These are phyloP conservation scores for Psettodes erumei DNA, from an alignment of 2,113 vertebrate species.

Conservation along the genomic window DNA sequence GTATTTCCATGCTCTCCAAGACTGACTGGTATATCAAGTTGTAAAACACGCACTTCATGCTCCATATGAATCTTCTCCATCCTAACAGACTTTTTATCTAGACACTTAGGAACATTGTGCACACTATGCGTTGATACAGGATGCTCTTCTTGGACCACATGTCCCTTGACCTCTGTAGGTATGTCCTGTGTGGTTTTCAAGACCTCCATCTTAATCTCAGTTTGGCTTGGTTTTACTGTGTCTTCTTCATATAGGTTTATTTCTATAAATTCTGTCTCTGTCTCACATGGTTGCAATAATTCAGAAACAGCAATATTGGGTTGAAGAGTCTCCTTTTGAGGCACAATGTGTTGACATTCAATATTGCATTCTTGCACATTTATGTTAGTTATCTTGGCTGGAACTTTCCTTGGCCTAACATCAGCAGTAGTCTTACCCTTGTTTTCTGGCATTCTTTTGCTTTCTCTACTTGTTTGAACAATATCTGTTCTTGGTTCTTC, in stretches of 20 bases:
- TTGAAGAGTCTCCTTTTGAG: not conserved
- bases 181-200: not conserved
- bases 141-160: not conserved
- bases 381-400: not conserved
- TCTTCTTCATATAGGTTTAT: constrained; percentile 11
- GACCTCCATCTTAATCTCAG: not conserved
- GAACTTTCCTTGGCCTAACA: not conserved
- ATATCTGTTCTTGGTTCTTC: not conserved
- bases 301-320: not conserved
- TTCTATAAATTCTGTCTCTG: constrained; percentile 20
- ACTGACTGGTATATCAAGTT: accelerated
- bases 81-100: not conserved
- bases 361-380: not conserved
- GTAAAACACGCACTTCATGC: not conserved
- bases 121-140: not conserved
- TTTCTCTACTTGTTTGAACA: constrained; percentile 2
- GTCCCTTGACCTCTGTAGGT: not conserved
- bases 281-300: not conserved
- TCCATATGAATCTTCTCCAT: not conserved
- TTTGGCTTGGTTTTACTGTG: not conserved
- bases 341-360: not conserved
- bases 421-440: not conserved
- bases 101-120: accelerated
- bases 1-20: accelerated
- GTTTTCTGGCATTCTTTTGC: not conserved